Conservation (phyloP, 2,113 vertebrate genomes). For the Tetrao urogallus region DNA sequence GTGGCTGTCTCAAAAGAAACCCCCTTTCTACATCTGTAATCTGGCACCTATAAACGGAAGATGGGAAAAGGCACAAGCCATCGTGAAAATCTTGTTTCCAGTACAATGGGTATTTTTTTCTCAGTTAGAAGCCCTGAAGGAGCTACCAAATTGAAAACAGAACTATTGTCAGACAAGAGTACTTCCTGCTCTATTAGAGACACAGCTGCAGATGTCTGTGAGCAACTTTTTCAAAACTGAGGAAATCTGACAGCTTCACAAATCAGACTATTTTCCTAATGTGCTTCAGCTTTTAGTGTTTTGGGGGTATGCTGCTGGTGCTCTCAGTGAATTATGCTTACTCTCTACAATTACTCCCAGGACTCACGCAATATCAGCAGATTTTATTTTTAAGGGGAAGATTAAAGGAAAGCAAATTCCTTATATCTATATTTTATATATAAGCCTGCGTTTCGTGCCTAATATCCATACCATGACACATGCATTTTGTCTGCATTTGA, state of each 20-base stretch:
- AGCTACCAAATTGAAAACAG: constrained; percentile 61
- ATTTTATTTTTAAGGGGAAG: not conserved
- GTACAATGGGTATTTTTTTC: constrained; percentile 9
- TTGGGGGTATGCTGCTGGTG: not conserved
- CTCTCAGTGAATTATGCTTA: not conserved
- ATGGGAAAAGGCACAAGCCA: not conserved
- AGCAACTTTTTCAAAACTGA: not conserved
- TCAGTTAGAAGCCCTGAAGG: constrained; percentile 19
- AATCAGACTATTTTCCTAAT: not conserved
- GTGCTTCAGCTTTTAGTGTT: not conserved
- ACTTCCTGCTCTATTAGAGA: constrained; percentile 15
- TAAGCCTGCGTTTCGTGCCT: not conserved
- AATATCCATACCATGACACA: not conserved
- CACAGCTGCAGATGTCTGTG: not conserved
- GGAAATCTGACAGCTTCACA: not conserved
- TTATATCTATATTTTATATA: not conserved
- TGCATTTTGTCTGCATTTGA: not conserved
- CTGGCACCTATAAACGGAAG: constrained; percentile 4
- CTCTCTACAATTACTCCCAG: not conserved
- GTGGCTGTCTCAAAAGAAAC: not conserved
- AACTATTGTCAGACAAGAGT: constrained; percentile 13
- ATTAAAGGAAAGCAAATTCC: not conserved
- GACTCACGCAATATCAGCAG: not conserved
- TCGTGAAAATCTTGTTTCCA: constrained; percentile 35
- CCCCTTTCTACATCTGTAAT: not conserved